Conservation (phyloP, 2,888 invertebrate genomes). For the Cyclophora albipunctata region DNA sequence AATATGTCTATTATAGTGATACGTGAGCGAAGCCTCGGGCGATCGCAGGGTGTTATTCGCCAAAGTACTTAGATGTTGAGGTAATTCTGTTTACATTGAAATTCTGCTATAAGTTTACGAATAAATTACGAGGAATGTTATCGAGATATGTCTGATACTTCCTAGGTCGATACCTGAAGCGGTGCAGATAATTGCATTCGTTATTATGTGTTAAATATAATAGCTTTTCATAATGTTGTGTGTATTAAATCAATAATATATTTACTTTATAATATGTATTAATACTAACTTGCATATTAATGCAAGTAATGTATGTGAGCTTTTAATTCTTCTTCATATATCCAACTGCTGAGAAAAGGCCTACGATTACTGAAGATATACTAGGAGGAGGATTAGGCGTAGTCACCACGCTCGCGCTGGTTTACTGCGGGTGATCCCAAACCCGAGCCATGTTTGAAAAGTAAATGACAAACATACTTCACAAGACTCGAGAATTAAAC, state of each 20-base stretch:
- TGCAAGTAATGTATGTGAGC: too few relatives aligned
- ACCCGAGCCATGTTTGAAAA: too few relatives aligned
- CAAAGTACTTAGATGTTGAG: slow-evolving; percentile 26
- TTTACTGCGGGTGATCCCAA: too few relatives aligned
- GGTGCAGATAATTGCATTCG: slow-evolving; percentile 13
- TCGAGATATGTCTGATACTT: slow-evolving; percentile 7
- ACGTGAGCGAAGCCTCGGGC: slow-evolving; percentile 41
- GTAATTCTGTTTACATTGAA: slow-evolving; percentile 46
- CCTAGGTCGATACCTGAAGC: slow-evolving; percentile 12
- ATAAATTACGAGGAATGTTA: slow-evolving; percentile 15
- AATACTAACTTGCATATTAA: too few relatives aligned
- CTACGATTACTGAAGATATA: too few relatives aligned
- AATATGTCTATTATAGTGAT: slow-evolving; percentile 48
- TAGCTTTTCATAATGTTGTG: neutral
- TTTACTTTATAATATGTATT: too few relatives aligned
- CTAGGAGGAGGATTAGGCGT: too few relatives aligned
- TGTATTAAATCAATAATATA: neutral
- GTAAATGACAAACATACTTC: too few relatives aligned
- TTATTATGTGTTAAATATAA: neutral
- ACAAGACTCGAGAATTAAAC: too few relatives aligned
- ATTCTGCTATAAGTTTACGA: slow-evolving; percentile 24
- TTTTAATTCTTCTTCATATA: too few relatives aligned
- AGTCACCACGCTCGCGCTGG: too few relatives aligned
- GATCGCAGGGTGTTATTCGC: slow-evolving; percentile 40
- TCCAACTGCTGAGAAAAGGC: too few relatives aligned